phyloP scores from a whole-genome alignment of 2,888 invertebrate genomes.

The Netelia fuscicornis region DNA sequence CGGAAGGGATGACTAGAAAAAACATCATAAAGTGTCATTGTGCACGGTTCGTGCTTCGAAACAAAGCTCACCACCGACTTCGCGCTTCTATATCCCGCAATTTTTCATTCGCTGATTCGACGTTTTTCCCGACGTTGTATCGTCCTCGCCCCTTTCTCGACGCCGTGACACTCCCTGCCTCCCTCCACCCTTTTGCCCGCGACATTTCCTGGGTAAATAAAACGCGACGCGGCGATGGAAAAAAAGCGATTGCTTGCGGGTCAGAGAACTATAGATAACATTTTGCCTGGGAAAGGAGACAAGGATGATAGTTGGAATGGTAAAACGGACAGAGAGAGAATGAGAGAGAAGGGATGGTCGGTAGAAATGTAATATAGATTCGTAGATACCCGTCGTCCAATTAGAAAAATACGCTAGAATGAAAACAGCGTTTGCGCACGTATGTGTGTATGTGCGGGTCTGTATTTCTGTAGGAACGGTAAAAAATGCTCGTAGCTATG shows the following conservation, averaged over 20 bases:
- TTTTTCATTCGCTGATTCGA: constrained; percentile 73
- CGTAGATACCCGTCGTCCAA: constrained; percentile 77
- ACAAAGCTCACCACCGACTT: constrained; percentile 7
- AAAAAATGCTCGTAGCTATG: constrained; percentile 62
- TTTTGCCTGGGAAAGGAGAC: constrained; percentile 48
- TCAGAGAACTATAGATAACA: constrained; percentile 62
- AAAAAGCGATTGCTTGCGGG: constrained; percentile 66
- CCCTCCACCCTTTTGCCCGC: constrained; percentile 31
- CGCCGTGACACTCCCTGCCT: constrained; percentile 4
- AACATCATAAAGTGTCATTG: neutral
- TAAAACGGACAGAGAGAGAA: constrained; percentile 42
- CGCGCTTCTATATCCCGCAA: constrained; percentile 40
- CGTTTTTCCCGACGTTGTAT: constrained; percentile 68
- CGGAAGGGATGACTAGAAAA: neutral
- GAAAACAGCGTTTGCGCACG: constrained; percentile 50
- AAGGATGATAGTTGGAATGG: constrained; percentile 57
- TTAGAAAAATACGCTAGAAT: constrained; percentile 76
- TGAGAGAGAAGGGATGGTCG: neutral
- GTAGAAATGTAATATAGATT: constrained; percentile 77
- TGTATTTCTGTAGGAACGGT: constrained; percentile 51
- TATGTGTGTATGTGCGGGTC: constrained; percentile 27
- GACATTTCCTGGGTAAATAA: constrained; percentile 73
- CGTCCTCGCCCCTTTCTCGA: constrained; percentile 47
- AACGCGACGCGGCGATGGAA: constrained; percentile 71
- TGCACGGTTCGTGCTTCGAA: neutral